These are phyloP conservation scores for Lipotes vexillifer DNA, from an alignment of 2,113 vertebrate species.

Conservation along the genomic window DNA sequence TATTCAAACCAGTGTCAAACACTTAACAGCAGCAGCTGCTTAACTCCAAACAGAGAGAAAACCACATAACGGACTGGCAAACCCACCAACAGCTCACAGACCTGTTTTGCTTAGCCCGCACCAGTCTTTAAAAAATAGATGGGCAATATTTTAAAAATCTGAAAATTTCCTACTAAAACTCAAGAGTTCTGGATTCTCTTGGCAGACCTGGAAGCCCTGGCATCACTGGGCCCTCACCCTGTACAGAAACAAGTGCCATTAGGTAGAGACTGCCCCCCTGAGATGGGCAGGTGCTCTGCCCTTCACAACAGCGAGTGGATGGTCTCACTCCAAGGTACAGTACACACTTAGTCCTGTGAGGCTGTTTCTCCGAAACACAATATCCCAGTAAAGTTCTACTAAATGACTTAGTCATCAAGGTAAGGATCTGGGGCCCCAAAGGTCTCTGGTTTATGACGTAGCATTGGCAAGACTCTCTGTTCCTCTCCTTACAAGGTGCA, in stretches of 20 bases:
- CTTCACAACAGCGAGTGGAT: rapidly evolving
- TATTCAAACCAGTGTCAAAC: background rate
- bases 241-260: background rate
- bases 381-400: background rate
- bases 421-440: background rate
- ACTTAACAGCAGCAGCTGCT: background rate
- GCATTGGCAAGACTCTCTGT: background rate
- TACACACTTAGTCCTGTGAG: background rate
- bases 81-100: background rate
- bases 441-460: rapidly evolving
- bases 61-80: background rate
- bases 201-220: background rate
- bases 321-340: background rate
- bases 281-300: rapidly evolving
- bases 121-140: background rate
- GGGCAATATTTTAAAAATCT: background rate
- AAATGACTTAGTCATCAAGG: background rate
- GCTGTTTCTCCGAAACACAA: background rate
- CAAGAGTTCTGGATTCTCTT: background rate
- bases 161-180: background rate
- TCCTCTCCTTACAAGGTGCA: background rate
- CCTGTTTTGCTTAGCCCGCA: background rate
- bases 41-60: background rate
- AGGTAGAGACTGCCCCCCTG: background rate
- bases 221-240: background rate